Evolutionary conservation across 2,888 invertebrate genomes (phyloP).

Genomic region (Gastrophysa polygoni): DNA sequence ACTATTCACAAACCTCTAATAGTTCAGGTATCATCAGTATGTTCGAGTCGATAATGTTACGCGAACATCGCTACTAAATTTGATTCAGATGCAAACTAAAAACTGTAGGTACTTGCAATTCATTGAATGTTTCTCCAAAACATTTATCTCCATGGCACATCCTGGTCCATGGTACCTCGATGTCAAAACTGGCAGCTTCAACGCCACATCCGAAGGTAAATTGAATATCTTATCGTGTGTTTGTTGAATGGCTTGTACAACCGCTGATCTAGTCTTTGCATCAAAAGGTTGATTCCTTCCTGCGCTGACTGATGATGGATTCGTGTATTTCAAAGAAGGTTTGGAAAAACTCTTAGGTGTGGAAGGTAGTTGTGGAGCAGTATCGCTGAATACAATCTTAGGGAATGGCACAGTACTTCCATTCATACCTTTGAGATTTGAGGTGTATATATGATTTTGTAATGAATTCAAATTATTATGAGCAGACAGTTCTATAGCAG

Average conservation of each 20-base stretch:
- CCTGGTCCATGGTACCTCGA: conserved; percentile 39
- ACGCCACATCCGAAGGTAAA: conserved; percentile 2
- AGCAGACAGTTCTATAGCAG: background rate
- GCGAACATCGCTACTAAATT: too few species aligned
- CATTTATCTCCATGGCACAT: conserved; percentile 42
- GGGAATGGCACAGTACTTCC: background rate
- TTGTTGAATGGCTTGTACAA: conserved; percentile 1
- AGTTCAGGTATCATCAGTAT: too few species aligned
- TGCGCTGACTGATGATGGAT: background rate
- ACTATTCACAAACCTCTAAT: too few species aligned
- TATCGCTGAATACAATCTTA: background rate
- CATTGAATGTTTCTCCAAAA: conserved; percentile 43
- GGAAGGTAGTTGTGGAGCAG: background rate
- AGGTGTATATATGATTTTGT: too few species aligned
- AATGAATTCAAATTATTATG: too few species aligned
- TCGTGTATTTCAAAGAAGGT: background rate
- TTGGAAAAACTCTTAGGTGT: background rate
- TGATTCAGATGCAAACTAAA: background rate
- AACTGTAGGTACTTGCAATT: conserved; percentile 32
- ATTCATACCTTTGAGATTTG: too few species aligned
- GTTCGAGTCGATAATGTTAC: too few species aligned
- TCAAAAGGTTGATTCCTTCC: too few species aligned
- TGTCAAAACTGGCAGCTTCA: conserved; percentile 24
- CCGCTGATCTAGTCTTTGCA: background rate
- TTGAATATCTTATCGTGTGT: background rate